Conservation (phyloP, 2,888 invertebrate genomes). For the Micropterix aruncella region DNA sequence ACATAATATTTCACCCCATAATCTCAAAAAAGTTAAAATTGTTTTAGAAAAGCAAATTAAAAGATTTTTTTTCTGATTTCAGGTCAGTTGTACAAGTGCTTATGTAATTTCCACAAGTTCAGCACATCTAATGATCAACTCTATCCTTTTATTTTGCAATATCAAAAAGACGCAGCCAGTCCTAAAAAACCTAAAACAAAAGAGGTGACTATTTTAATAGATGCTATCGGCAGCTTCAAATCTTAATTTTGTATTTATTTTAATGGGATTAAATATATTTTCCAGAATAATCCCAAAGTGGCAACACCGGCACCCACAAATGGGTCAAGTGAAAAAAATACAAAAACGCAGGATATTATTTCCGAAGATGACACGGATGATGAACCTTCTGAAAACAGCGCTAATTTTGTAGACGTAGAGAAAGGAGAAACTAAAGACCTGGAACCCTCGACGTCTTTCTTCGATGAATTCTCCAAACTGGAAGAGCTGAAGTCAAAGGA, state of each 20-base stretch:
- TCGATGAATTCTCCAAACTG: not conserved
- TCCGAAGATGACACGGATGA: too few relatives aligned
- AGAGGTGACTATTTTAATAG: not conserved
- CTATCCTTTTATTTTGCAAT: slow-evolving; percentile 34
- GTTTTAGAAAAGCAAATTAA: too few relatives aligned
- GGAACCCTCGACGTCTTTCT: not conserved
- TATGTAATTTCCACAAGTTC: slow-evolving; percentile 30
- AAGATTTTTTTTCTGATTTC: slow-evolving; percentile 15
- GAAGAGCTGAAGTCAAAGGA: not conserved
- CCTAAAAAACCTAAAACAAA: not conserved
- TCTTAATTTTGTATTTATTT: too few relatives aligned
- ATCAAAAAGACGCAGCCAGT: slow-evolving; percentile 18
- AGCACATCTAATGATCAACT: slow-evolving; percentile 24
- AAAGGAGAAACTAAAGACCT: not conserved
- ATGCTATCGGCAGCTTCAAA: too few relatives aligned
- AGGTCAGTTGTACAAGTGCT: slow-evolving; percentile 43
- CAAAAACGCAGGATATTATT: too few relatives aligned
- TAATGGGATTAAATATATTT: too few relatives aligned
- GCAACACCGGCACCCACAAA: too few relatives aligned
- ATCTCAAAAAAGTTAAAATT: too few relatives aligned
- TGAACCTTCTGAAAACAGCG: not conserved
- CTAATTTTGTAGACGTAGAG: not conserved
- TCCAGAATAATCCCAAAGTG: too few relatives aligned
- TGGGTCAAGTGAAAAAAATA: too few relatives aligned
- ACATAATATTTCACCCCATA: too few relatives aligned